phyloP scores from a whole-genome alignment of 2,113 vertebrate species.

The Mixornis gularis region DNA sequence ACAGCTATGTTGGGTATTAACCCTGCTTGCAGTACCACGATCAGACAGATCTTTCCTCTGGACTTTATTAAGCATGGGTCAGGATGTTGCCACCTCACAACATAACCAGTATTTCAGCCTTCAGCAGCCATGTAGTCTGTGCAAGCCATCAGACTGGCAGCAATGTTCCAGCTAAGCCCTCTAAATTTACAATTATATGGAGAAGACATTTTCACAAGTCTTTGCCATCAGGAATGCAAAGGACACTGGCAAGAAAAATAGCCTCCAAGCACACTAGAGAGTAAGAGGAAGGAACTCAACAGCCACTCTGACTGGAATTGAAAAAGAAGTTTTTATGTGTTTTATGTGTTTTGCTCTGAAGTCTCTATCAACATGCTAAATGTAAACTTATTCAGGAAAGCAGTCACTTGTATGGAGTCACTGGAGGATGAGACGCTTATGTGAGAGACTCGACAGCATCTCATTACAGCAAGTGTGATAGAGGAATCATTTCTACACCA shows the following conservation, averaged over 20 bases:
- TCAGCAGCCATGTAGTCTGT: background rate
- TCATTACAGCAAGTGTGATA: background rate
- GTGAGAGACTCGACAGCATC: background rate
- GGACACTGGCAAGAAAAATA: background rate
- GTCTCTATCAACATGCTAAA: background rate
- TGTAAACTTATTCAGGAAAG: background rate
- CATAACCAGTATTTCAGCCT: background rate
- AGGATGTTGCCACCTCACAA: background rate
- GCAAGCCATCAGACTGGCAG: background rate
- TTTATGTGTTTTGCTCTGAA: background rate
- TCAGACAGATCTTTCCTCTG: background rate
- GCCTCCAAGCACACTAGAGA: background rate
- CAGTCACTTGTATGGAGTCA: background rate
- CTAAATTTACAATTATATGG: background rate
- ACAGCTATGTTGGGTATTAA: background rate
- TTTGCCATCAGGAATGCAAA: background rate
- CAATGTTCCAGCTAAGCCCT: background rate
- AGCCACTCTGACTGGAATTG: background rate
- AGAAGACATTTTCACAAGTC: background rate
- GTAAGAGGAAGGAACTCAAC: background rate
- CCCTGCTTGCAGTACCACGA: background rate
- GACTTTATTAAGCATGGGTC: background rate
- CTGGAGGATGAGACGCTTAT: background rate
- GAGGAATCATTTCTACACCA: background rate
- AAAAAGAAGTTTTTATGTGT: background rate